These are phyloP conservation scores for Nesoenas mayeri DNA, from an alignment of 2,113 vertebrate species.

Conservation along the genomic window DNA sequence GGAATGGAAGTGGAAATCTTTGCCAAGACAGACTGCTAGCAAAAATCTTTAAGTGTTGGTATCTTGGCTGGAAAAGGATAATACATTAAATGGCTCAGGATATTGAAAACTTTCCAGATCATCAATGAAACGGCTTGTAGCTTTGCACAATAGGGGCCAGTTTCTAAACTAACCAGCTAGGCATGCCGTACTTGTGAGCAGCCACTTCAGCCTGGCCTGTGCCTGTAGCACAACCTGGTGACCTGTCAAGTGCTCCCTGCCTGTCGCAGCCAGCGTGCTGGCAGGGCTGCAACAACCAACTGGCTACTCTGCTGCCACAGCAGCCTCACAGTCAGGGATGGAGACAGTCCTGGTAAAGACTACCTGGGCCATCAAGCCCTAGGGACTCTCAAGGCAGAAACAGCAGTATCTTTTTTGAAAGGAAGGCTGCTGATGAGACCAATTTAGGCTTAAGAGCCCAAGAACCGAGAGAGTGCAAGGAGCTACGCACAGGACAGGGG, in stretches of 20 bases:
- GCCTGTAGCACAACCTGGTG: not conserved
- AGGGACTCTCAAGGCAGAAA: not conserved
- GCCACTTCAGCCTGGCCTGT: not conserved
- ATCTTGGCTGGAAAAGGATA: constrained; percentile 10
- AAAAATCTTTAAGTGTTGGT: not conserved
- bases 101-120: not conserved
- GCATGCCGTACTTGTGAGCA: not conserved
- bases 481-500: not conserved
- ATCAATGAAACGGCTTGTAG: not conserved
- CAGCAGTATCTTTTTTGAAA: not conserved
- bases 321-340: not conserved
- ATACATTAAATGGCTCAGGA: not conserved
- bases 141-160: not conserved
- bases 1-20: not conserved
- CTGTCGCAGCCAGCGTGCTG: not conserved
- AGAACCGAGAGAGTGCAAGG: not conserved
- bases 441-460: not conserved
- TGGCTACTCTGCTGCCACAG: not conserved
- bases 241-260: not conserved
- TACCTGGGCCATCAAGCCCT: not conserved
- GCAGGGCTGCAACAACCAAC: not conserved
- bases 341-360: not conserved
- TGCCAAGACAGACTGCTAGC: not conserved
- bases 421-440: not conserved
- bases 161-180: not conserved